phyloP scores from a whole-genome alignment of 2,113 vertebrate species.

The Steatornis caripensis region DNA sequence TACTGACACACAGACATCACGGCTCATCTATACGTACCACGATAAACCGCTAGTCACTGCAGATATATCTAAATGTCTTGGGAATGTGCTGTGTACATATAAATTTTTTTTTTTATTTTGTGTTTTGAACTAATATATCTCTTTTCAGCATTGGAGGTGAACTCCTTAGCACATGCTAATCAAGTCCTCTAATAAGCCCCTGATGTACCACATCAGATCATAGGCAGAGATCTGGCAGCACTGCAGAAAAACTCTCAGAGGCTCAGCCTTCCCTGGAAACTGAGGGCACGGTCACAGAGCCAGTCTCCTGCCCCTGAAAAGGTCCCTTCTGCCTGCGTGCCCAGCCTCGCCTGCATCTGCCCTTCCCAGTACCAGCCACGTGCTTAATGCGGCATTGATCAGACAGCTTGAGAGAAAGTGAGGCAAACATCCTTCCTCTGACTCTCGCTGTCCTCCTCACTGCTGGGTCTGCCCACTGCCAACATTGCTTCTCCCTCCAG shows the following conservation, averaged over 20 bases:
- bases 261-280: not conserved
- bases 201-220: not conserved
- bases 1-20: not conserved
- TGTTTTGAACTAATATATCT: not conserved
- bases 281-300: not conserved
- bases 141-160: not conserved
- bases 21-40: not conserved
- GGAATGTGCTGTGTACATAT: not conserved
- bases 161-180: not conserved
- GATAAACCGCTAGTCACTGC: not conserved
- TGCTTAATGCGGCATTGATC: not conserved
- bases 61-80: not conserved
- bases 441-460: not conserved
- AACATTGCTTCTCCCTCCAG: not conserved
- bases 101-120: too few relatives aligned
- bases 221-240: not conserved
- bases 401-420: not conserved
- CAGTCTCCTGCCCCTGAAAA: not conserved
- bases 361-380: not conserved
- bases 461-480: not conserved
- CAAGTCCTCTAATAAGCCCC: not conserved
- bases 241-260: not conserved
- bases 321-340: not conserved
- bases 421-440: not conserved
- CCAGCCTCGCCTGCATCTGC: not conserved